A percentile compares a stretch with the other conserved stretches of the same genome.
Conservation (phyloP, 2,113 vertebrate genomes). For the Catharus fuscescens region DNA sequence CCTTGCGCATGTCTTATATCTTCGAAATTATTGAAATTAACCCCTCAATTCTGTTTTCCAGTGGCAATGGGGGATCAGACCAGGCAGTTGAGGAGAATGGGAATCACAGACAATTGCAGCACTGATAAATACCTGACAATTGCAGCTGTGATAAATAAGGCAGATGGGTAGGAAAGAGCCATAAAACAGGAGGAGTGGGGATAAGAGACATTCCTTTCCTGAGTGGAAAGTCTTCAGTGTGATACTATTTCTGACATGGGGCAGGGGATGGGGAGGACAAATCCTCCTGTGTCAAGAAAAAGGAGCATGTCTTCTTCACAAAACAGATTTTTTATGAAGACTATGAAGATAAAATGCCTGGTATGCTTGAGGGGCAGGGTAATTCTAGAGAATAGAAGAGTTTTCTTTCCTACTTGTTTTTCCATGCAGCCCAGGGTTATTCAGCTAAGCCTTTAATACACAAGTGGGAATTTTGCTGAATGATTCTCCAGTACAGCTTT, state of each 20-base stretch:
- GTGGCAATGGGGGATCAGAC: accelerated
- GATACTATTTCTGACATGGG: background rate
- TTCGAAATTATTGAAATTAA: background rate
- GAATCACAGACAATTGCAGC: background rate
- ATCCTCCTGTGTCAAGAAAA: background rate
- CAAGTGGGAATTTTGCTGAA: background rate
- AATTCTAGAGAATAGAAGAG: background rate
- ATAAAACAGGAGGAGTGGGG: background rate
- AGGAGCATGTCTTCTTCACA: background rate
- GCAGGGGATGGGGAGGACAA: background rate
- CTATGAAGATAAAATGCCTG: background rate
- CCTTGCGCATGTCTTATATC: background rate
- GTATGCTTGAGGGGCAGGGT: background rate
- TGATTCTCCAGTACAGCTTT: background rate
- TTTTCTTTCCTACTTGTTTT: background rate
- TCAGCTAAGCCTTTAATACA: background rate
- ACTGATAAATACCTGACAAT: background rate
- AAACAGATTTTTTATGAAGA: background rate
- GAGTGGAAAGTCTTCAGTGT: background rate
- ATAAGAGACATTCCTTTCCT: background rate
- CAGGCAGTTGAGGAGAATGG: background rate
- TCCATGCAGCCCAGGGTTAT: background rate
- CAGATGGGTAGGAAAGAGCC: background rate
- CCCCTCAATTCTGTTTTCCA: background rate
- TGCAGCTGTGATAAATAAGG: background rate